A percentile compares a stretch with the other conserved stretches of the same genome.
Evolutionary conservation across 2,797 vertebrate genomes (phyloP).

Genomic region (Discoglossus pictus): DNA sequence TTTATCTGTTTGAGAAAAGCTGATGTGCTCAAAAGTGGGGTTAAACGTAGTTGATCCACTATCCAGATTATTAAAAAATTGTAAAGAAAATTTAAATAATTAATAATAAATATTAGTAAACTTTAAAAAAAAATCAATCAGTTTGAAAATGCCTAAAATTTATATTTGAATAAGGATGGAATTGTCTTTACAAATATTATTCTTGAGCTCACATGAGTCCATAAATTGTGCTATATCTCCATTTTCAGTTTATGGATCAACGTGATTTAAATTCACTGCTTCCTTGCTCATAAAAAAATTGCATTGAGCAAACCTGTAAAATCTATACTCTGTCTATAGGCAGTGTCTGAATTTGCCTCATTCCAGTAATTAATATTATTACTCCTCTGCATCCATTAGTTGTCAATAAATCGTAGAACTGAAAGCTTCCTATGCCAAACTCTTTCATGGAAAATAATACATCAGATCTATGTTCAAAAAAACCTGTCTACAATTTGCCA

Average conservation of each 20-base stretch:
- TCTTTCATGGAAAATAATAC: slow-evolving; percentile 19
- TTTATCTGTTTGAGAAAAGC: no score
- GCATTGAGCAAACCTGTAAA: slow-evolving; percentile 43
- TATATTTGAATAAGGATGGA: no score
- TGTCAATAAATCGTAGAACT: slow-evolving; percentile 45
- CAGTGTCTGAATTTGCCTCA: slow-evolving; percentile 38
- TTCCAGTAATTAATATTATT: slow-evolving; percentile 30
- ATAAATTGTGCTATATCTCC: no score
- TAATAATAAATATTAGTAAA: slow-evolving; percentile 14
- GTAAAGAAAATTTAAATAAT: no score
- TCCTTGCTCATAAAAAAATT: slow-evolving; percentile 34
- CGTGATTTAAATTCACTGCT: slow-evolving; percentile 35
- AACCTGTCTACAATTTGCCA: background rate
- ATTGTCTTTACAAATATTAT: no score
- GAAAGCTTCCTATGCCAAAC: slow-evolving; percentile 20
- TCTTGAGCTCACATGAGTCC: no score
- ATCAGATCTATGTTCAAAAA: slow-evolving; percentile 5
- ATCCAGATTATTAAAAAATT: no score
- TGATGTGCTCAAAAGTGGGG: no score
- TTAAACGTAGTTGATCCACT: no score
- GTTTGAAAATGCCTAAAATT: no score
- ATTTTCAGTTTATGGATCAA: slow-evolving; percentile 47
- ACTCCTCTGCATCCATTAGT: slow-evolving; percentile 43
- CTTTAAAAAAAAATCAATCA: no score
- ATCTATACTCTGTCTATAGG: slow-evolving; percentile 50